Base-by-base conservation (phyloP, 1,140 invertebrate species). In the Anastrepha ludens region DNA sequence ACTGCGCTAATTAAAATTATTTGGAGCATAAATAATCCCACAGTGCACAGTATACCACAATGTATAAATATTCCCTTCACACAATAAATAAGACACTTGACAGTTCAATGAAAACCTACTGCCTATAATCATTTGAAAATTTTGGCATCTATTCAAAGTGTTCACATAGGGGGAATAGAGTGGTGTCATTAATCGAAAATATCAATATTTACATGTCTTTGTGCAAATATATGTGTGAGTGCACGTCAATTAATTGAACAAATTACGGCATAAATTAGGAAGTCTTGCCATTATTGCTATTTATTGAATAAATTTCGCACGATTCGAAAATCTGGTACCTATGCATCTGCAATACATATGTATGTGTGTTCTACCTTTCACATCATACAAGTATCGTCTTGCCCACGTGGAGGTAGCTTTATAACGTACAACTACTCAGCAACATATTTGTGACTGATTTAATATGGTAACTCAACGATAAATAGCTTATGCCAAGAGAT, bases 181-280 rank as follows among this genome's bases (percentile, higher is more conserved):
- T 62, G 13, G 4, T 13, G 15, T 47, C 39, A 29, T 29, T 74
- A 74, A 17, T 47, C 2, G 47, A n/a, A 74, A 44, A 74, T 13
- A 74, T 50, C 11, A 67, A 39, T 41, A 55, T 55, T 55, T 55
- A 11, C 50, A 55, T 55, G 50, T 0, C 50, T 55, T 55, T 1
- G 6, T 67, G 9, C 39, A 29, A 29, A 29, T 29, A 29, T 29
- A 29, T 29, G 0, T 67, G 20, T 67, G 1, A 20, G 62, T 64
- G 17, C n/a, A 15, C 7, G 3, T 64, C 64, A 67, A 67, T 67
- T 41, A 67, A 4, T 67, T 41, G 20, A 67, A 67, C 64, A 67
- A 67, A 67, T 67, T 67, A 67, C 39, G 20, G 64, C 13, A 67
- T 67, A 67, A 67, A 67, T 67, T 67, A 67, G 20, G 39, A 67